Base-by-base conservation (phyloP, 1,140 invertebrate genomes). In the Atopsyche davidsoni region DNA sequence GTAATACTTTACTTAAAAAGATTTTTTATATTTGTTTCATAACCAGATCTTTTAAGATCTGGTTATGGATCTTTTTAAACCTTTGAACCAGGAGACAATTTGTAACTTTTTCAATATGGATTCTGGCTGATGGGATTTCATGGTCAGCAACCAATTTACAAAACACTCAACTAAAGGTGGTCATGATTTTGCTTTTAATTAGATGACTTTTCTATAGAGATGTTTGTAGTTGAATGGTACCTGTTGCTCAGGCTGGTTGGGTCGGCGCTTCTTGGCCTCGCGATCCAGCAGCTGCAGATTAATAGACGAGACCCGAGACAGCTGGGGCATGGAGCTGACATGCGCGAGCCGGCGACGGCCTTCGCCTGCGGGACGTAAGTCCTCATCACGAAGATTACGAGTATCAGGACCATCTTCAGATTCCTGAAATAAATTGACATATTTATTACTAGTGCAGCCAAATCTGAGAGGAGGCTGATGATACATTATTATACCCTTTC, bases 291-390 rank as follows among this genome's bases (percentile, higher is more conserved):
- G 79, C 52, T 87, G 87, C 17, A 90, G 62, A 67, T 89, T 89
- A 28, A 89, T 85, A 2, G 87, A 87, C 54, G 86, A 88, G 1
- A 88, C 86, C 11, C 86, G 75, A 4, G 86, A 87, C 4, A 90
- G 68, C 58, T 88, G 83, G 1, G 88, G 85, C 69, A 90, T 85
- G 0, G 86, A 87, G 4, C 82, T 79, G 0, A 86, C 76, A 57
- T 83, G 83, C 17, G 82, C 78, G n/a, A 87, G 59, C 13, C 81
- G 62, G 28, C 81, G 59, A 46, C 83, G 79, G 0, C 79, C 80
- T 59, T 88, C 85, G 54, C 85, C 79, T 3, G 81, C 84, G 46
- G 89, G 66, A 3, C 87, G 75, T 36, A 91, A 62, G 68, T 90
- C 88, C 49, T 89, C 83, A 57, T 93, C 90, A 0, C 87, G 76